Percentiles rank a stretch among this genome's conserved stretches.
phyloP scores from a whole-genome alignment of 2,113 vertebrate genomes.

The Microcebus murinus region DNA sequence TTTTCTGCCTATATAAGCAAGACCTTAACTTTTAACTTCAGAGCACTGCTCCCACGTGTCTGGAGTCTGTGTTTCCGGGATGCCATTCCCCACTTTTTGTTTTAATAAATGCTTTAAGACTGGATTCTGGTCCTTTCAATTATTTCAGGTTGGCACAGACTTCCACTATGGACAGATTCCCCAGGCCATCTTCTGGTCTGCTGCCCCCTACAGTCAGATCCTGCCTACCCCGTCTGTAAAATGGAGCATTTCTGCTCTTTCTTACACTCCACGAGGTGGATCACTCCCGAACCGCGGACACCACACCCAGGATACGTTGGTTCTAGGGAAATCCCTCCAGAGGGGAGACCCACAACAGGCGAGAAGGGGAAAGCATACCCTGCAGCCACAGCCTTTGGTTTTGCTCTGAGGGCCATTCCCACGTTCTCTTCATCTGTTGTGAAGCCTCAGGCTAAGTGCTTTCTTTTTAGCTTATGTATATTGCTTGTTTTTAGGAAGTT shows the following conservation, averaged over 20 bases:
- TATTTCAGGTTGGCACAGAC: too few relatives aligned
- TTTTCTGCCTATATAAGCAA: too few relatives aligned
- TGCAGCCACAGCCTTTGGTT: background rate
- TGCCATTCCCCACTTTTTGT: too few relatives aligned
- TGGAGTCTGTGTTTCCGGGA: too few relatives aligned
- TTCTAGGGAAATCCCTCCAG: background rate
- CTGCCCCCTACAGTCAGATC: background rate
- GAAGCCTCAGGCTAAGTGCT: too few relatives aligned
- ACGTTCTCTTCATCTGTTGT: background rate
- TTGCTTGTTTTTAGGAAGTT: too few relatives aligned
- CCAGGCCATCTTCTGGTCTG: background rate
- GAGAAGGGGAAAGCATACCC: background rate
- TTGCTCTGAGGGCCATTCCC: background rate
- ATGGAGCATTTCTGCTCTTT: background rate
- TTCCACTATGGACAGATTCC: background rate
- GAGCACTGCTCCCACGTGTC: too few relatives aligned
- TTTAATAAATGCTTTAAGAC: too few relatives aligned
- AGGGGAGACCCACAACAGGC: background rate
- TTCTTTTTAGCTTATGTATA: too few relatives aligned
- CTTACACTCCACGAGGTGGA: background rate
- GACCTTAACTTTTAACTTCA: too few relatives aligned
- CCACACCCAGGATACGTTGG: background rate
- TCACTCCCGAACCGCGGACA: background rate
- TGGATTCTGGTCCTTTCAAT: too few relatives aligned
- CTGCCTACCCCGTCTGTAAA: background rate